These are phyloP conservation scores for Mesopsocus fuscifrons DNA, from an alignment of 2,888 invertebrate species.

Conservation along the genomic window DNA sequence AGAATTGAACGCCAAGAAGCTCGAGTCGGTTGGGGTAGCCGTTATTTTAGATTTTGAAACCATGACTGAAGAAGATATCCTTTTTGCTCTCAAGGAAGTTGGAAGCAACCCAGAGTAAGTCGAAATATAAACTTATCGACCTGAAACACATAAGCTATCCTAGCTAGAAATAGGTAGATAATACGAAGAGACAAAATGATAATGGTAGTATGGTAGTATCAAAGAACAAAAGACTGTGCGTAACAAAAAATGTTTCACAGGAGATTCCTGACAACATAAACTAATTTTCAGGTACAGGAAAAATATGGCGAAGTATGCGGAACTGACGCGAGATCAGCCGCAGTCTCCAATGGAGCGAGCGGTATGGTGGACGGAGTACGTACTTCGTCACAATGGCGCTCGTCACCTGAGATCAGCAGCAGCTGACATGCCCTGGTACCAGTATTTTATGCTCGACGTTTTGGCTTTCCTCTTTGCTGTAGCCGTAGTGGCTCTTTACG, in stretches of 20 bases:
- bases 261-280: too few relatives aligned
- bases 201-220: too few relatives aligned
- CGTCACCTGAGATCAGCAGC: conserved; percentile 18
- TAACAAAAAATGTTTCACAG: too few relatives aligned
- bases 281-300: conserved; percentile 10
- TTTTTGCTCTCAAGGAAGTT: conserved; percentile 12
- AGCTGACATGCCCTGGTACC: conserved; percentile 18
- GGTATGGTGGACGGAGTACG: conserved; percentile 13
- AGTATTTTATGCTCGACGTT: conserved; percentile 20
- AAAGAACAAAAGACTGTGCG: too few relatives aligned
- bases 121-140: neutral
- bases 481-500: neutral
- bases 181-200: too few relatives aligned
- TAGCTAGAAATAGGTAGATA: too few relatives aligned
- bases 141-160: too few relatives aligned
- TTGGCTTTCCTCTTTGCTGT: conserved; percentile 13
- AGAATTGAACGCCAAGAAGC: conserved; percentile 14
- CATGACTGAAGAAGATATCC: conserved; percentile 11
- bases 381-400: conserved; percentile 13
- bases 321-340: conserved; percentile 12
- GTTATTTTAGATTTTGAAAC: conserved; percentile 12
- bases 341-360: conserved; percentile 11
- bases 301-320: conserved; percentile 12
- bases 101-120: conserved; percentile 13
- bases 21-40: conserved; percentile 13